phyloP scores from a whole-genome alignment of 2,888 invertebrate genomes.

The Lasioglossum malachurum region DNA sequence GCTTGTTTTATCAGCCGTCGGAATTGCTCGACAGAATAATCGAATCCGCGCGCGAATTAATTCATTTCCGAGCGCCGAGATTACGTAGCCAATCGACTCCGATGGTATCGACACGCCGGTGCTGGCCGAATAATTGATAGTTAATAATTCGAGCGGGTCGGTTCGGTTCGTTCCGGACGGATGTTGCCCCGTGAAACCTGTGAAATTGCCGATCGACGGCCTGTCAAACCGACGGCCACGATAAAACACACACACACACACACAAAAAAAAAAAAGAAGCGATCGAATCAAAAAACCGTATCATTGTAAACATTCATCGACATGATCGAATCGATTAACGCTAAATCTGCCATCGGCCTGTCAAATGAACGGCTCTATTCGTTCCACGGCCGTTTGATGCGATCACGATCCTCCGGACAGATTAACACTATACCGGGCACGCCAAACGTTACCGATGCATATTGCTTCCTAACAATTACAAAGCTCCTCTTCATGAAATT shows the following conservation, averaged over 20 bases:
- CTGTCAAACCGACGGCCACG: background rate
- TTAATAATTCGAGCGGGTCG: slow-evolving; percentile 16
- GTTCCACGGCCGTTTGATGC: background rate
- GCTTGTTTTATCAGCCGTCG: slow-evolving; percentile 22
- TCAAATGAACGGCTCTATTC: background rate
- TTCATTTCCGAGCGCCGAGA: slow-evolving; percentile 16
- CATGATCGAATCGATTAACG: background rate
- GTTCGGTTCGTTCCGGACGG: slow-evolving; percentile 12
- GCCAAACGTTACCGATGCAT: too few species aligned
- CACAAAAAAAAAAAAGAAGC: background rate
- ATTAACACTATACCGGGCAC: background rate
- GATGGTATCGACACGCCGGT: slow-evolving; percentile 2
- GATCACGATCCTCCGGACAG: background rate
- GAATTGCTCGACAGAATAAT: slow-evolving; percentile 28
- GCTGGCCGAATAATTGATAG: slow-evolving; percentile 22
- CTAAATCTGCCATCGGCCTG: background rate
- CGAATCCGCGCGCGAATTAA: slow-evolving; percentile 21
- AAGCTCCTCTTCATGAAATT: too few species aligned
- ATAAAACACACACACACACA: too few species aligned
- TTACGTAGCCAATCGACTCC: slow-evolving; percentile 29
- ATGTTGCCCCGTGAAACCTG: background rate
- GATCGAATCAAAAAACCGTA: background rate
- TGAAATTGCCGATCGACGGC: background rate
- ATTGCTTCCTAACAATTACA: too few species aligned
- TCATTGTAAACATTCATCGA: background rate